A percentile compares a stretch with the other conserved stretches of the same genome.
phyloP scores from a whole-genome alignment of 53 echinoderm and acorn worm genomes.

The Mesocentrotus franciscanus region DNA sequence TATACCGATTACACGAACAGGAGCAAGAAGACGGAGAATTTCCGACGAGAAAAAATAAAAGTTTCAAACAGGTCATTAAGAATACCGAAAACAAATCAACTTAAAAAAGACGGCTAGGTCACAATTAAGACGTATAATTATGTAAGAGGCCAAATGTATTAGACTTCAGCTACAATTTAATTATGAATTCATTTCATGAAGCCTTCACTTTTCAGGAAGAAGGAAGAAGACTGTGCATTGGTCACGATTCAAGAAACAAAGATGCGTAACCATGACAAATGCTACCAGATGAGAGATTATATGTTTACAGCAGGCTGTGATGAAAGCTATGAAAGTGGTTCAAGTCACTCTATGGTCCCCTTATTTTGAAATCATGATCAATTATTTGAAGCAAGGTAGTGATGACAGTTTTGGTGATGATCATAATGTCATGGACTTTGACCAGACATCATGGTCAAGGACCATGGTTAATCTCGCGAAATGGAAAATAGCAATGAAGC shows the following conservation, averaged over 20 bases:
- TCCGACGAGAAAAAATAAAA: too few relatives aligned
- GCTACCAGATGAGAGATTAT: background rate
- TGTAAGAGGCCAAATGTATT: too few relatives aligned
- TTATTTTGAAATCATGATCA: background rate
- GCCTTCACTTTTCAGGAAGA: too few relatives aligned
- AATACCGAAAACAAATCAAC: too few relatives aligned
- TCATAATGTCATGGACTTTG: background rate
- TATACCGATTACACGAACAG: too few relatives aligned
- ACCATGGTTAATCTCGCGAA: background rate
- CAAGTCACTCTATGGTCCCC: background rate
- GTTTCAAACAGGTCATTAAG: too few relatives aligned
- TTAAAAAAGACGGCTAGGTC: too few relatives aligned
- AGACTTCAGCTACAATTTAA: too few relatives aligned
- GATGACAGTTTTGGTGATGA: background rate
- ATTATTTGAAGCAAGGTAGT: background rate
- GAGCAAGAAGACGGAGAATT: too few relatives aligned
- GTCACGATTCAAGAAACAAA: background rate
- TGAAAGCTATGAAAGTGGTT: background rate
- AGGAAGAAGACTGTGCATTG: background rate
- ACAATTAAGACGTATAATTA: too few relatives aligned
- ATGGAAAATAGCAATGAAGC: constrained; percentile 40
- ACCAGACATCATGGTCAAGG: constrained; percentile 35
- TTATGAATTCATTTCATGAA: too few relatives aligned
- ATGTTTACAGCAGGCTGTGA: background rate
- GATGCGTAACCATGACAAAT: constrained; percentile 13